Evolutionary conservation across 2,797 vertebrate species (phyloP), one percentile per base, ranked within the genome.

Genomic region (Amniataba percoides): DNA sequence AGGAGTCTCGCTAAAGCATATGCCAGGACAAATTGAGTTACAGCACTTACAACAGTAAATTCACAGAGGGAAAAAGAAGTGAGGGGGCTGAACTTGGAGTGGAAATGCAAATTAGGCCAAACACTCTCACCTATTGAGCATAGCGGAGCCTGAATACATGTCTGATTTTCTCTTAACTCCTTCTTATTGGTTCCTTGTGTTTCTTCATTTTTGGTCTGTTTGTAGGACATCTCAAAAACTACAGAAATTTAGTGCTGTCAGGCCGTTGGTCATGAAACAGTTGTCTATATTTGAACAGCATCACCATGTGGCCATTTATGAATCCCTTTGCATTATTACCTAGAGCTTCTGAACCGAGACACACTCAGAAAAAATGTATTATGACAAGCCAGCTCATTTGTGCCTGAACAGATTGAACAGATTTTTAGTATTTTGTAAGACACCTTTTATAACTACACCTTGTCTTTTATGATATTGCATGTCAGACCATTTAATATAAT

Each of bases 41-140:
- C 31, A 70, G 67, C 59, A 55, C 48, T 49, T 43, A 55, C 23
- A 76, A 56, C 39, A 31, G 48, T 70, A 60, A 27, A 78, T 77
- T 65, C 42, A 65, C 23, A 31, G 16, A 19, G 56, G 16, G 39
- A 8, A 13, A 51, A 42, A 62, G 52, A 52, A 61, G 31, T 45
- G 45, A 74, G 27, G 36, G 52, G 53, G 59, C 36, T 74, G 34
- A 57, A 64, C 64, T 25, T n/a, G 16, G 25, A 7, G 46, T 55
- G 21, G 61, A 77, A 60, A 57, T 78, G 49, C 23, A 67, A 78
- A 84, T 83, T n/a, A 80, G 49, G 4, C 34, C 18, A 82, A 76
- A 74, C 34, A 19, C 21, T 42, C 40, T 63, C 21, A 25, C 71
- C 79, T 19, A 74, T 21, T 10, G 48, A 63, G 9, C 27, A 58